Conservation (phyloP, 2,113 vertebrate species). For the Pimephales promelas region DNA sequence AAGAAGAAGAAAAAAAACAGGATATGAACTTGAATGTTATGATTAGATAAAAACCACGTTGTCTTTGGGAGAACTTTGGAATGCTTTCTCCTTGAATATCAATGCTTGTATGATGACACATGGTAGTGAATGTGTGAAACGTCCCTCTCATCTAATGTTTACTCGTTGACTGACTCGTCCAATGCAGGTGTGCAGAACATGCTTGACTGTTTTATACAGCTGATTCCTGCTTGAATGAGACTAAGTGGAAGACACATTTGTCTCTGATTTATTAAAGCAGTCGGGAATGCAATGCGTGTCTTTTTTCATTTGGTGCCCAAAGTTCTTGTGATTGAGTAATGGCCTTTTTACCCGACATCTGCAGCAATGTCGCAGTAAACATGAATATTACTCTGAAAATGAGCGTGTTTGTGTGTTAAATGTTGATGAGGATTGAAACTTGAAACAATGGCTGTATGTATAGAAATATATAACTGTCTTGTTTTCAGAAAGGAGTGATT, state of each 20-base stretch:
- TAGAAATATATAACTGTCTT: not conserved
- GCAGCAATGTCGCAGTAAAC: conserved; percentile 75
- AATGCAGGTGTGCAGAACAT: conserved; percentile 15
- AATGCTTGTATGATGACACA: conserved; percentile 23
- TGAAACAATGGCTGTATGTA: not conserved
- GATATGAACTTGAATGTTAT: conserved; percentile 20
- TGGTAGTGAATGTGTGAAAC: conserved; percentile 38
- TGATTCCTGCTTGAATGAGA: conserved; percentile 35
- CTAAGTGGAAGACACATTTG: not conserved
- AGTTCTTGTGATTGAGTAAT: conserved; percentile 69
- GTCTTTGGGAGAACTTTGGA: conserved; percentile 23
- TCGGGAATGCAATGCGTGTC: conserved; percentile 54
- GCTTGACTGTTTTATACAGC: conserved; percentile 31
- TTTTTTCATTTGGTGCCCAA: conserved; percentile 60
- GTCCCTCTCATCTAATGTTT: not conserved
- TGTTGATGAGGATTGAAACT: not conserved
- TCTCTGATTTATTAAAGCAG: conserved; percentile 27
- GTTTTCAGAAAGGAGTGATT: conserved; percentile 1
- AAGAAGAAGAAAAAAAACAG: not conserved
- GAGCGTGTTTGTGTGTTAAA: conserved; percentile 20
- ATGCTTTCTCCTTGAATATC: conserved; percentile 21
- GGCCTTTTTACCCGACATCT: conserved; percentile 73
- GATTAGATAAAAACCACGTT: conserved; percentile 2
- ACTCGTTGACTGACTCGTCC: conserved; percentile 47
- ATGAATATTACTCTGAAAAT: conserved; percentile 58